These are phyloP conservation scores for Bungarus multicinctus DNA, from an alignment of 2,113 vertebrate species.

Conservation along the genomic window DNA sequence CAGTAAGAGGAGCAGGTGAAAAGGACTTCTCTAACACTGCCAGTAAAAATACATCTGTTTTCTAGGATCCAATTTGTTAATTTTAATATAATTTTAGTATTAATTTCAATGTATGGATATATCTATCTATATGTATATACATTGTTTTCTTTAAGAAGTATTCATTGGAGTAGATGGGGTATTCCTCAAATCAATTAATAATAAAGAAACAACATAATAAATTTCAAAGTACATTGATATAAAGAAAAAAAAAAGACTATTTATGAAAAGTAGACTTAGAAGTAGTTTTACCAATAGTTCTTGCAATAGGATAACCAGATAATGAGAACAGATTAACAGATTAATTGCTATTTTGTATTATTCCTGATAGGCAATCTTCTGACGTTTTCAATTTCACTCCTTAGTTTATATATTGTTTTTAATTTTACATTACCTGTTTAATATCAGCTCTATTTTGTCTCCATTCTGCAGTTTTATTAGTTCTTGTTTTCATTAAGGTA, in stretches of 20 bases:
- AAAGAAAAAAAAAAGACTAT: background rate
- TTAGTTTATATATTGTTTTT: background rate
- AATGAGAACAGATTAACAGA: background rate
- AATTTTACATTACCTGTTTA: background rate
- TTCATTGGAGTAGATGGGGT: background rate
- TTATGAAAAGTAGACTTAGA: background rate
- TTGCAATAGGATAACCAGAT: background rate
- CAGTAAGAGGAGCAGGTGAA: background rate
- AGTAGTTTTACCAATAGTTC: background rate
- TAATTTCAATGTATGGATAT: background rate
- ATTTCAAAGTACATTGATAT: background rate
- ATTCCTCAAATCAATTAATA: background rate
- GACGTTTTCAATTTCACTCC: background rate
- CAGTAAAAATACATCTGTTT: background rate
- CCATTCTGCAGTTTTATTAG: slow-evolving; percentile 4
- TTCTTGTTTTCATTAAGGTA: slow-evolving; percentile 16
- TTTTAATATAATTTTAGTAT: background rate
- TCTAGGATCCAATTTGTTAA: background rate
- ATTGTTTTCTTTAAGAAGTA: background rate
- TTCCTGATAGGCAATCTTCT: background rate
- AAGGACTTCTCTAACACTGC: background rate
- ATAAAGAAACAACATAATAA: background rate
- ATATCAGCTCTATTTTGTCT: slow-evolving; percentile 2
- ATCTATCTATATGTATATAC: background rate
- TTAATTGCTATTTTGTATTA: background rate